phyloP scores from a whole-genome alignment of 2,797 vertebrate genomes.

The Arctocebus calabarensis region DNA sequence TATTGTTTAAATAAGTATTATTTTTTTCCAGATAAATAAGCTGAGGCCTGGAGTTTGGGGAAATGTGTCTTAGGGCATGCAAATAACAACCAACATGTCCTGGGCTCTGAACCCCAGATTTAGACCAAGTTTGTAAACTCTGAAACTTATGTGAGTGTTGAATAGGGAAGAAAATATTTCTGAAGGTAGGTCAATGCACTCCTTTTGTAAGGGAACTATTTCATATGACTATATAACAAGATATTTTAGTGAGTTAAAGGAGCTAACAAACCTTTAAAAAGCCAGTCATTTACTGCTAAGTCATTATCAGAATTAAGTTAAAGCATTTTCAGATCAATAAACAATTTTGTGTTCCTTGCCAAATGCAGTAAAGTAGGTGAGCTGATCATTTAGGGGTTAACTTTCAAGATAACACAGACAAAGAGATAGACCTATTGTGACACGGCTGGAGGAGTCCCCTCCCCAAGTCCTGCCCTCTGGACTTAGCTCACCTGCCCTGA shows the following conservation, averaged over 20 bases:
- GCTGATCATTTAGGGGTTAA: neutral
- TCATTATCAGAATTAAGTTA: conserved; percentile 20
- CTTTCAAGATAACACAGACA: neutral
- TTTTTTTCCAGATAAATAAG: conserved; percentile 1
- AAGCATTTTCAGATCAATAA: conserved; percentile 37
- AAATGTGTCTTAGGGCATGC: neutral
- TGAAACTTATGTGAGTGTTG: neutral
- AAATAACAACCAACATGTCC: conserved; percentile 6
- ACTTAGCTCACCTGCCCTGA: neutral
- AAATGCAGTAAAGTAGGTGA: neutral
- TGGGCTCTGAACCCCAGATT: neutral
- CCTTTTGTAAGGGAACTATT: neutral
- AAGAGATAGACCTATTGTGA: neutral
- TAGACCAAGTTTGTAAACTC: neutral
- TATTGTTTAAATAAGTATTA: neutral
- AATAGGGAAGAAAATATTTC: neutral
- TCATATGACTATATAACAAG: neutral
- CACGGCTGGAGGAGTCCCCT: neutral
- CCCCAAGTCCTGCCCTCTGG: neutral
- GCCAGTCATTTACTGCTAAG: conserved; percentile 17
- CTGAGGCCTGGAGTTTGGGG: conserved; percentile 12
- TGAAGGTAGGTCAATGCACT: neutral
- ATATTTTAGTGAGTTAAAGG: neutral
- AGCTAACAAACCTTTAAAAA: conserved; percentile 40
- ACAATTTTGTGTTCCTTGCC: conserved; percentile 1